Base-by-base conservation (phyloP, 1,140 invertebrate genomes). In the Lordiphosa clarofinis region DNA sequence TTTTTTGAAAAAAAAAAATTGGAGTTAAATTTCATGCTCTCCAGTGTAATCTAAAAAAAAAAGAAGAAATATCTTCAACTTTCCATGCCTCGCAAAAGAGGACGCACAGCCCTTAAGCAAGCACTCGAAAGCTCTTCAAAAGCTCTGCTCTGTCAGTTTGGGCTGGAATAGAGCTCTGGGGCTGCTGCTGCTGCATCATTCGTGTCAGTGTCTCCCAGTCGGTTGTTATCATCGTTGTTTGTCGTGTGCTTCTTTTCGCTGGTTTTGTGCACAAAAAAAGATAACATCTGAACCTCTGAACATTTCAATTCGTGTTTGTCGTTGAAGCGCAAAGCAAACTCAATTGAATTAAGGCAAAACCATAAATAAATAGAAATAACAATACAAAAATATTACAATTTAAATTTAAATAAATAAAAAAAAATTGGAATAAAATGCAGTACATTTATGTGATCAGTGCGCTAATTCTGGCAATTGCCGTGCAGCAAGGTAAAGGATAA, bases 381-480 rank as follows among this genome's bases (percentile, higher is more conserved):
- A 28, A 39, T 24, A 28, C 28, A 47, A 44, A 33, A 28, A 31
- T 12, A 24, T 4, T 10, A 10, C n/a, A 46, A 31, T 31, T 31
- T 31, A 56, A 33, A 24, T 43, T 15, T 39, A 33, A 67, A 49
- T 44, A 44, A 33, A 59, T 44, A 31, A 53, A 36, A 52, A 52
- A 39, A 33, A 63, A 61, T 19, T 55, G 37, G 33, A 58, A 5
- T 7, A 66, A 76, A 70, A 84, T 84, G 78, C 78, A 84, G 79
- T 73, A 84, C 57, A 73, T 84, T 70, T 84, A 84, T 73, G 61
- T 84, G 73, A 84, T 84, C 67, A 86, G 78, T 61, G 78, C 79
- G 64, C 61, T 84, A 21, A 73, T 84, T 73, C 52, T 84, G 65
- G 79, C 78, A 56, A 78, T 84, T 56, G 73, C 73, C 58, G 78